Conservation (phyloP, 2,888 invertebrate species). For the Chorisops tibialis region DNA sequence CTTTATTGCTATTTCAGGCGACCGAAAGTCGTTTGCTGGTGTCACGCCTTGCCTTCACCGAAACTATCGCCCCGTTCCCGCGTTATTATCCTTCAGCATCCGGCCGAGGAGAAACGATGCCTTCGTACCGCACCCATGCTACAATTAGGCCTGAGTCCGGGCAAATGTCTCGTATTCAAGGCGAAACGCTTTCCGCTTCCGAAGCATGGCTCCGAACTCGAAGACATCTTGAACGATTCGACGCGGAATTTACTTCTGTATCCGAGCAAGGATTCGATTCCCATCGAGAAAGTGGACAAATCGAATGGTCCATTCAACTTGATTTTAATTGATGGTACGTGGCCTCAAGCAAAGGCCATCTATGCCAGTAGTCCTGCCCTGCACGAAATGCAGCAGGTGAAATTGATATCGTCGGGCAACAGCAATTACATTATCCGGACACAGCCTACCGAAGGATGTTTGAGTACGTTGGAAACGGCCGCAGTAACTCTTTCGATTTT, state of each 20-base stretch:
- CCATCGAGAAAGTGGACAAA: constrained; percentile 58
- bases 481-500: constrained; percentile 74
- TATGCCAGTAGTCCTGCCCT: constrained; percentile 77
- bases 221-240: constrained; percentile 61
- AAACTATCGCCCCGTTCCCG: constrained; percentile 66
- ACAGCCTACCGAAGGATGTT: constrained; percentile 86
- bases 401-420: constrained; percentile 65
- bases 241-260: constrained; percentile 68
- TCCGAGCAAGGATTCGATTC: constrained; percentile 72
- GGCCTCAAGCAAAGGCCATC: constrained; percentile 93
- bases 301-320: constrained; percentile 65
- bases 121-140: constrained; percentile 89
- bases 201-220: constrained; percentile 62
- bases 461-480: constrained; percentile 87
- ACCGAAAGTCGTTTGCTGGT: constrained; percentile 87
- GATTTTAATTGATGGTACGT: constrained; percentile 87
- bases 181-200: constrained; percentile 80
- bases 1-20: too few relatives aligned
- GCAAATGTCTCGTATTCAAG: constrained; percentile 64
- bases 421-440: constrained; percentile 92
- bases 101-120: constrained; percentile 87
- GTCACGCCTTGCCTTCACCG: constrained; percentile 71
- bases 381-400: constrained; percentile 74
- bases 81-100: constrained; percentile 84
- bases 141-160: constrained; percentile 66